Conservation (phyloP, 2,888 invertebrate genomes). For the Congeria kusceri region DNA sequence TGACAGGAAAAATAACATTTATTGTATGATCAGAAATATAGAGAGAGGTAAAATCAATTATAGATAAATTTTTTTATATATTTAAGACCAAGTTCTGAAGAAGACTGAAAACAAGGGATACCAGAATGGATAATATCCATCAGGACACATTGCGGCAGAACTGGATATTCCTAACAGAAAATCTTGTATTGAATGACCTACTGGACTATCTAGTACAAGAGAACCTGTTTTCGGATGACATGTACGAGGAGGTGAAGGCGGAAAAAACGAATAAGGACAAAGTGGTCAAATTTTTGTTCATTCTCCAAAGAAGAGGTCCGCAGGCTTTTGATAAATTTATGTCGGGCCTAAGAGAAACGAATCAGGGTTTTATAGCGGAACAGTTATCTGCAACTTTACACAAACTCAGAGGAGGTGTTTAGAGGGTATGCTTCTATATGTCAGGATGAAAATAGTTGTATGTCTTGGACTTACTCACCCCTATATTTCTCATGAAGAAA, state of each 20-base stretch:
- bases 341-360: slow-evolving; percentile 42
- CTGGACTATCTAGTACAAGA: slow-evolving; percentile 49
- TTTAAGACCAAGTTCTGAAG: no score
- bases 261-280: slow-evolving; percentile 47
- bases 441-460: no score
- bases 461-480: no score
- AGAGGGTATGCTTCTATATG: no score
- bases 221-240: slow-evolving; percentile 44
- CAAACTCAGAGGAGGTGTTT: no score
- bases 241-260: slow-evolving; percentile 57
- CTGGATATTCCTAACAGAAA: slow-evolving; percentile 64
- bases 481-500: no score
- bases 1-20: no score
- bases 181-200: slow-evolving; percentile 48
- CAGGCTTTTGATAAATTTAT: slow-evolving; percentile 55
- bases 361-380: slow-evolving; percentile 62
- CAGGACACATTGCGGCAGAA: slow-evolving; percentile 49
- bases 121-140: slow-evolving; percentile 57
- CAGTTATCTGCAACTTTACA: neutral
- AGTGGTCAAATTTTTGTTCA: slow-evolving; percentile 53
- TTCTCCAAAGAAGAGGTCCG: slow-evolving; percentile 63
- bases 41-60: no score
- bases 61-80: no score
- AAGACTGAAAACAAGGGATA: no score
- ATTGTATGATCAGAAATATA: no score